Evolutionary conservation across 2,888 invertebrate genomes (phyloP).

Genomic region (Caenorhabditis japonica): DNA sequence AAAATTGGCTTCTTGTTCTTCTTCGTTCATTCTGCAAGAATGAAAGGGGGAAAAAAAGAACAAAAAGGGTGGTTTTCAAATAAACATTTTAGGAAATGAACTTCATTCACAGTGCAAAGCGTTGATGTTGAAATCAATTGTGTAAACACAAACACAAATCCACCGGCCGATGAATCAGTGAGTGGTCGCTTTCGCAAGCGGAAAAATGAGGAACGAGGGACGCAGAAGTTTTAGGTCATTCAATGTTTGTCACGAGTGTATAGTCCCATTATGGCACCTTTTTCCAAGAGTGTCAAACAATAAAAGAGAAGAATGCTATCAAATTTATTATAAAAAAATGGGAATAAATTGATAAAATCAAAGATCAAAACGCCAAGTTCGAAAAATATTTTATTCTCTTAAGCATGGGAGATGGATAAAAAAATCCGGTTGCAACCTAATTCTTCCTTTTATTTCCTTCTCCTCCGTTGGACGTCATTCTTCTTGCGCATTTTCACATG

Average conservation of each 20-base stretch:
- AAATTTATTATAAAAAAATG: background rate
- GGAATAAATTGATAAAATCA: background rate
- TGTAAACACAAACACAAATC: slow-evolving; percentile 33
- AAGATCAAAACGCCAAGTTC: slow-evolving; percentile 1
- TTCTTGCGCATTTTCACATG: no score
- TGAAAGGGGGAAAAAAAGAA: no score
- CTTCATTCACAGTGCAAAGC: slow-evolving; percentile 3
- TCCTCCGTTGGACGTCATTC: no score
- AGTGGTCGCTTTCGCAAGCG: background rate
- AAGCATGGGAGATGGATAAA: background rate
- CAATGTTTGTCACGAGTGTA: slow-evolving; percentile 1
- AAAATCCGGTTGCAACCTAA: slow-evolving; percentile 14
- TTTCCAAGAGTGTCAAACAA: background rate
- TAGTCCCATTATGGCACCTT: no score
- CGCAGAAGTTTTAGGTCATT: slow-evolving; percentile 63
- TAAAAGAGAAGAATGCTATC: background rate
- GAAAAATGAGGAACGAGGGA: no score
- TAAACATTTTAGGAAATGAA: slow-evolving; percentile 25
- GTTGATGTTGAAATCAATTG: slow-evolving; percentile 44
- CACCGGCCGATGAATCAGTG: background rate
- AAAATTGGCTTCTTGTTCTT: no score
- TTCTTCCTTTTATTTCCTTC: no score
- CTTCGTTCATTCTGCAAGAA: no score
- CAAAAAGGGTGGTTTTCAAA: no score
- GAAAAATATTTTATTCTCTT: background rate